phyloP scores from a whole-genome alignment of 2,888 invertebrate species.

The Luperina testacea region DNA sequence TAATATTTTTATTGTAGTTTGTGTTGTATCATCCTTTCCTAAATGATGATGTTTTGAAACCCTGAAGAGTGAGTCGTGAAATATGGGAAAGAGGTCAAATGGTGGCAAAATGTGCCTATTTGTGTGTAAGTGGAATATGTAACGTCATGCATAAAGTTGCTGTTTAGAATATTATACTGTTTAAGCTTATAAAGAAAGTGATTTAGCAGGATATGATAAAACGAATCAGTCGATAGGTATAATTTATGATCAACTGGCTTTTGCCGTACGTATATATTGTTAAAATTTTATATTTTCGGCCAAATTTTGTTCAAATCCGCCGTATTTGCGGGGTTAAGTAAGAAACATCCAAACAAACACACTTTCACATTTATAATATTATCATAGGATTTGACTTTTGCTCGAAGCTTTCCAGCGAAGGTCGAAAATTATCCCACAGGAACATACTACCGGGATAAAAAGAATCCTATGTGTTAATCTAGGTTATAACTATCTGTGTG shows the following conservation, averaged over 20 bases:
- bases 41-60: slow-evolving; percentile 48
- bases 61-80: slow-evolving; percentile 34
- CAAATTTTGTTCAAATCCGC: too few relatives aligned
- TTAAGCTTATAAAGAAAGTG: background rate
- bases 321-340: too few relatives aligned
- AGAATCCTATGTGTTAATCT: too few relatives aligned
- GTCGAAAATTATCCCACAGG: too few relatives aligned
- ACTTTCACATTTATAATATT: too few relatives aligned
- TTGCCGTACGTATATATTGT: background rate
- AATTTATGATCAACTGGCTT: background rate
- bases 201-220: background rate
- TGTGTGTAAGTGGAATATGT: slow-evolving; percentile 33
- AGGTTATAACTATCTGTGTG: background rate
- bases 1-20: slow-evolving; percentile 52
- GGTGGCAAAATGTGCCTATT: background rate
- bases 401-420: too few relatives aligned
- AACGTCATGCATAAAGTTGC: background rate
- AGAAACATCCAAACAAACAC: too few relatives aligned
- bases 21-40: slow-evolving; percentile 50
- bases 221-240: background rate
- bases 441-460: too few relatives aligned
- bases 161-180: too few relatives aligned
- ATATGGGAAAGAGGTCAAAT: slow-evolving; percentile 8
- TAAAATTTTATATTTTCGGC: background rate
- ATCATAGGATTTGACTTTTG: too few relatives aligned